phyloP scores from a whole-genome alignment of 2,888 invertebrate genomes.

The Drosophila sordidula region DNA sequence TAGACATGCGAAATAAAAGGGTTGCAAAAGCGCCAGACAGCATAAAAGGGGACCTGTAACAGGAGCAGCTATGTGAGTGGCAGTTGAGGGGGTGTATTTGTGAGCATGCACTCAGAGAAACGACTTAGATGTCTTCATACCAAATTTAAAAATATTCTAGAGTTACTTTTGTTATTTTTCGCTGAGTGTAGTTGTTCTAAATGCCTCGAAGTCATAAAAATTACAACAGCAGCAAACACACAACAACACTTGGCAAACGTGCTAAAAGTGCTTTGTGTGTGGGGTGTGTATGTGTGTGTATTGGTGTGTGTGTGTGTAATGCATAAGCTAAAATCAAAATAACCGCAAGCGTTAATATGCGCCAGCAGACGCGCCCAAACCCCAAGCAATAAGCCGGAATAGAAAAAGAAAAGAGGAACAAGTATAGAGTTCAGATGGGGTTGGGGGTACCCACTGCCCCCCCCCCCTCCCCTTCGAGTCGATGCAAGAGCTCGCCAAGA shows the following conservation, averaged over 20 bases:
- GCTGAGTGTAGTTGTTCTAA: conserved; percentile 8
- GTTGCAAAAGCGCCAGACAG: conserved; percentile 46
- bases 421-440: not conserved
- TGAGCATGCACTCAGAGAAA: not conserved
- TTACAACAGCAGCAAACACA: conserved; percentile 38
- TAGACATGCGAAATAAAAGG: conserved; percentile 31
- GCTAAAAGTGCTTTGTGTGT: conserved; percentile 1
- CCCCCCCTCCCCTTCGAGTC: not conserved
- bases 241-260: conserved; percentile 33
- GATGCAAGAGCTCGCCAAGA: conserved; percentile 24
- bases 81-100: not conserved
- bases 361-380: conserved; percentile 22
- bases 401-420: not conserved
- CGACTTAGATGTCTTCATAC: too few relatives aligned
- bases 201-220: conserved; percentile 54
- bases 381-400: not conserved
- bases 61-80: not conserved
- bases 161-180: too few relatives aligned
- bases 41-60: not conserved
- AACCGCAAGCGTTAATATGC: conserved; percentile 56
- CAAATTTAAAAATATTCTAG: too few relatives aligned
- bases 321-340: conserved; percentile 58
- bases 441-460: not conserved
- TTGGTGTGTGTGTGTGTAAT: conserved; percentile 8
- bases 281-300: conserved; percentile 4